Base-by-base conservation (phyloP, 2,797 vertebrate species). In the Anguilla megastoma region DNA sequence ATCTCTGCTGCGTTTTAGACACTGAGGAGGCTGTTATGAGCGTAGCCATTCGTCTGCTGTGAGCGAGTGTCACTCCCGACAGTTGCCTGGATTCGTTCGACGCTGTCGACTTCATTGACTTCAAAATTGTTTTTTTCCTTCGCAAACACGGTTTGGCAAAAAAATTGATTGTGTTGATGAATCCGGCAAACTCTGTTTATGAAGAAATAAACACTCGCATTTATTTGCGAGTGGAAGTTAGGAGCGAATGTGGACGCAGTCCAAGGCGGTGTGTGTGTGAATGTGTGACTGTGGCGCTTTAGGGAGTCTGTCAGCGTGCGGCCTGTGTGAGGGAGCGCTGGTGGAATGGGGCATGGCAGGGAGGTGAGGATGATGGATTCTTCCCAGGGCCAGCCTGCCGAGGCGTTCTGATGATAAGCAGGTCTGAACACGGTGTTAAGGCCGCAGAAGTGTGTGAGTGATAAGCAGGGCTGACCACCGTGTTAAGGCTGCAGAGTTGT, bases 281-380 rank as follows among this genome's bases (percentile, higher is more conserved):
- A 4, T 21, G 33, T 45, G 74, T 18, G 74, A 16, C 74, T 41
- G 10, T 10, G 14, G 30, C 8, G 7, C 30, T 76, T 76, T 1
- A 41, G 36, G 1, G 33, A 79, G 36, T 6, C 33, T 36, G 8
- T 41, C 16, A 74, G 74, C 4, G 36, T 41, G 30, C 4, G 1
- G 27, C 30, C 41, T 79, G 36, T 9, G 18, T 80, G 76, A 80
- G 21, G 36, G 79, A 48, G 27, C 18, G 21, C 24, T 82, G 45
- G 18, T 12, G 24, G 21, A 2, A 48, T 50, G 79, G 0, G 41
- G 21, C 24, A 50, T 84, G 90, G 90, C 89, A 88, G 85, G 89
- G 76, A 84, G 89, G 86, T 84, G 63, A 66, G 83, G 41, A 41
- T 90, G 88, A 91, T 79, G 45, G 88, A 90, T 90, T 52, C 56